Evolutionary conservation across 2,797 vertebrate species (phyloP), one percentile per base, ranked within the genome.

Genomic region (Danio jaintianensis): DNA sequence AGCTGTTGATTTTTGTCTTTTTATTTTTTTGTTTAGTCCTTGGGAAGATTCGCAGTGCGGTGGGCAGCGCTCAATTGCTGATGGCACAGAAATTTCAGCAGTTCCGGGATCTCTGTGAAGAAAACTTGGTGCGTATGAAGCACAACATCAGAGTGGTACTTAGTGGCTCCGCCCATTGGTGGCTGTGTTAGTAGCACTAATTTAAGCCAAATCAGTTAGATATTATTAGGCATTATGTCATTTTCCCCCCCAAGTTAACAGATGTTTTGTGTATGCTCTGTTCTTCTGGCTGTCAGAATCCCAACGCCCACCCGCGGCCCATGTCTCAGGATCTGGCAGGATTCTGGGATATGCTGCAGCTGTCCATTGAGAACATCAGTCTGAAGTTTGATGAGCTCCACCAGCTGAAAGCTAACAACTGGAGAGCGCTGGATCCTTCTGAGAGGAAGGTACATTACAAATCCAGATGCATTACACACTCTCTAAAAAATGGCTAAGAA

Each of bases 31-130:
- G 85, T 87, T 86, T 90, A 99, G 97, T 97, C 92, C 91, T 97
- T 91, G 96, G 96, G 85, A 98, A 98, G 94, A 98, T 99, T 91
- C 95, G 94, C 91, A 97, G 95, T 83, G 97, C 97, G 66, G 97
- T 99, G 89, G 97, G 96, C 90, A 97, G 96, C 89, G 97, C 97
- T 87, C 97, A 98, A 89, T 95, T 98, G 90, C 95, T 99, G 88
- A 98, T 99, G 96, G 96, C 96, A 86, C 97, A 99, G 96, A 98
- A 98, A 95, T 97, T 98, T 95, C 97, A 98, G 93, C 97, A 99
- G 92, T 99, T 99, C 93, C 94, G 96, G 94, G 95, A 97, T 93
- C 95, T 99, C 87, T 99, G 97, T 85, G 96, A 98, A 93, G 96
- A 98, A 93, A 98, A 98, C 92, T 94, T 98, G 97, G 97, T 99